Evolutionary conservation across 2,113 vertebrate genomes (phyloP).

Genomic region (Charina bottae): DNA sequence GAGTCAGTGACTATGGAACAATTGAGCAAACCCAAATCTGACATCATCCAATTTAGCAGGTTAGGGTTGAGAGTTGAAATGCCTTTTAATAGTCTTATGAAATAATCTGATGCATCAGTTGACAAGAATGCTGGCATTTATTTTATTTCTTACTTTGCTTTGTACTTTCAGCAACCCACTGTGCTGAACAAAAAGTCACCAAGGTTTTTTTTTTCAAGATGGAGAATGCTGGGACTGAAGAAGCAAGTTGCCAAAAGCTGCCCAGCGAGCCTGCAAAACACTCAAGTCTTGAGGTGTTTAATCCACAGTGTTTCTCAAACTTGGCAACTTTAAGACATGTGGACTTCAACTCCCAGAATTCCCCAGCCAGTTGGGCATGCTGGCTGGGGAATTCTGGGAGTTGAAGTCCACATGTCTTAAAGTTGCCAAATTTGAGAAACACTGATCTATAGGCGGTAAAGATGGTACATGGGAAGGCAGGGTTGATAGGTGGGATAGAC

Average conservation of each 20-base stretch:
- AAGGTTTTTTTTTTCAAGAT: background rate
- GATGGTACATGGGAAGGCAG: background rate
- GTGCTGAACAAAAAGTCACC: background rate
- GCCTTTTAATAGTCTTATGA: background rate
- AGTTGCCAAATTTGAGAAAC: background rate
- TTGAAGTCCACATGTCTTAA: background rate
- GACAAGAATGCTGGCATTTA: background rate
- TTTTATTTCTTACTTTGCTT: background rate
- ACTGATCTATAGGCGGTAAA: background rate
- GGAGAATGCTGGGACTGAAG: background rate
- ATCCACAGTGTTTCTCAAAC: background rate
- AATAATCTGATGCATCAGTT: background rate
- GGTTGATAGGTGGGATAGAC: background rate
- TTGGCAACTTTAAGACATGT: background rate
- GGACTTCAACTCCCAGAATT: background rate
- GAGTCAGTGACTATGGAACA: slow-evolving; percentile 51
- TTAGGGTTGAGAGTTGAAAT: background rate
- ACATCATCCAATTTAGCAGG: background rate
- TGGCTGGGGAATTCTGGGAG: background rate
- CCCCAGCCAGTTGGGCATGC: background rate
- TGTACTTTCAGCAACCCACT: background rate
- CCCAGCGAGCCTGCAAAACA: background rate
- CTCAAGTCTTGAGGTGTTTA: background rate
- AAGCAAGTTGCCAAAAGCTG: background rate
- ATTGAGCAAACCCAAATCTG: slow-evolving; percentile 50